Percentiles rank a stretch among this genome's conserved stretches.
phyloP scores from a whole-genome alignment of 2,888 invertebrate genomes.

The Lycia hirtaria region DNA sequence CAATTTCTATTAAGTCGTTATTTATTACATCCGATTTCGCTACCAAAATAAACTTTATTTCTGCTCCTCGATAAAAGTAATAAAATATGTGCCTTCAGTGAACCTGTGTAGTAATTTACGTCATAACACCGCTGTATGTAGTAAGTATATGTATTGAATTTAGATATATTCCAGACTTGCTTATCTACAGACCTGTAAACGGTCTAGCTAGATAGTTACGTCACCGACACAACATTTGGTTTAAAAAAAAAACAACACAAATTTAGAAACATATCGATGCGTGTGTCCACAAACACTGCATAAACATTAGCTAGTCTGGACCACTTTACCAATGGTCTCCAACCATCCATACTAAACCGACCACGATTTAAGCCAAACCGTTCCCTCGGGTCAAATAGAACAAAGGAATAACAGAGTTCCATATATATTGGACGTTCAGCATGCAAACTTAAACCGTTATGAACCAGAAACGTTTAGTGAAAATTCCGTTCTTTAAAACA shows the following conservation, averaged over 20 bases:
- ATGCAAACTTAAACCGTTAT: conserved; percentile 46
- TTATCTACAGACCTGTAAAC: neutral
- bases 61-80: conserved; percentile 19
- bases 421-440: conserved; percentile 33
- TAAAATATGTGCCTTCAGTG: conserved; percentile 15
- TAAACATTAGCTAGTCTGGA: conserved; percentile 21
- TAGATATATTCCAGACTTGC: neutral
- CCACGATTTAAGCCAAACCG: conserved; percentile 8
- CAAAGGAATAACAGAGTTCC: conserved; percentile 35
- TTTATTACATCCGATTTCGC: conserved; percentile 22
- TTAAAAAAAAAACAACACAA: conserved; percentile 5
- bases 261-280: conserved; percentile 11
- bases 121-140: conserved; percentile 5
- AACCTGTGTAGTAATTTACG: conserved; percentile 9
- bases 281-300: conserved; percentile 26
- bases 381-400: conserved; percentile 16
- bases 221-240: neutral
- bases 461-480: conserved; percentile 50
- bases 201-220: neutral
- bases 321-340: conserved; percentile 21
- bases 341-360: conserved; percentile 16
- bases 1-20: conserved; percentile 18
- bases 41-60: conserved; percentile 24
- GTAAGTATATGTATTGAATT: neutral
- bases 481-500: conserved; percentile 48